Evolutionary conservation across 1,140 invertebrate genomes (phyloP).

Genomic region (Achatina immaculata): DNA sequence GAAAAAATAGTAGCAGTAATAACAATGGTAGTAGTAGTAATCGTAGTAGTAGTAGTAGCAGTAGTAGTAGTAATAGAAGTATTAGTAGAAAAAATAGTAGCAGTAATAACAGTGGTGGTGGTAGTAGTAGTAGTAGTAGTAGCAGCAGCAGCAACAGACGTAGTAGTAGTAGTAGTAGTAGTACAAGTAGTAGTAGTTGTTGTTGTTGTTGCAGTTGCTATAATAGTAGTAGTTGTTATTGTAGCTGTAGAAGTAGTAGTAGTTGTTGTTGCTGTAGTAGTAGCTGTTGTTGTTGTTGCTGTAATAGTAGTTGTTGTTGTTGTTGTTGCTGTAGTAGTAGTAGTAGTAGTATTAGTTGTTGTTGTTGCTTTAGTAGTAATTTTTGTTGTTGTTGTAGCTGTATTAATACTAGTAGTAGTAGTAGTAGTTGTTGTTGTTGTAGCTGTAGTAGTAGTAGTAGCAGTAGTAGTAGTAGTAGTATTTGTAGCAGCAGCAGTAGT

Average conservation of each 20-base stretch:
- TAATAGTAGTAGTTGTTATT: constrained; percentile 18
- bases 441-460: too few relatives aligned
- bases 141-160: not conserved
- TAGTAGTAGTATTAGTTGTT: too few relatives aligned
- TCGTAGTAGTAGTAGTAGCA: too few relatives aligned
- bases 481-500: too few relatives aligned
- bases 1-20: not conserved
- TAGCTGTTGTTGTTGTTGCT: constrained; percentile 26
- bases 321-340: not conserved
- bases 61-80: too few relatives aligned
- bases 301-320: constrained; percentile 1
- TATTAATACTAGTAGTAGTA: too few relatives aligned
- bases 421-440: too few relatives aligned
- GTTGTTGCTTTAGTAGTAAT: too few relatives aligned
- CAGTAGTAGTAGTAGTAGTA: too few relatives aligned
- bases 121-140: constrained; percentile 19
- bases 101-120: constrained; percentile 10
- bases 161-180: not conserved
- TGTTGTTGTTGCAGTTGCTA: not conserved
- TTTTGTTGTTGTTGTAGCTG: too few relatives aligned
- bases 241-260: constrained; percentile 21
- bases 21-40: constrained; percentile 14
- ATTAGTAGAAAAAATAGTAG: not conserved
- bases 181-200: not conserved
- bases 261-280: constrained; percentile 8